Evolutionary conservation across 2,113 vertebrate genomes (phyloP).

Genomic region (Panthera tigris): DNA sequence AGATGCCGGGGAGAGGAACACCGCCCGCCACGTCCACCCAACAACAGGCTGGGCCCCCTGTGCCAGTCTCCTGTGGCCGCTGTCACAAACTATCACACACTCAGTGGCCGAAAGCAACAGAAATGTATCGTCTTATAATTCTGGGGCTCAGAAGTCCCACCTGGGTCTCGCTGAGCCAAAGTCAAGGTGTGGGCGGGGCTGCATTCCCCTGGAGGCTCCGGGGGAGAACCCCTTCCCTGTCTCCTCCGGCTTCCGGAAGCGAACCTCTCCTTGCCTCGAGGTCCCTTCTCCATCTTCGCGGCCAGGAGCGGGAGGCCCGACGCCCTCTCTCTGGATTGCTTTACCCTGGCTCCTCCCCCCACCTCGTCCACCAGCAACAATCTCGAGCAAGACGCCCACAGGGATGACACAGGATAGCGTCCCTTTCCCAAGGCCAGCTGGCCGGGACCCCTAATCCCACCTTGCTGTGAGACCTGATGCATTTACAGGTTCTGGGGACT

Average conservation of each 20-base stretch:
- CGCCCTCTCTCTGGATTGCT: not conserved
- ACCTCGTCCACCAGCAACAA: not conserved
- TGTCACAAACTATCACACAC: rapidly evolving
- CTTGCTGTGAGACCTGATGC: not conserved
- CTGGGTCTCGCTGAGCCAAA: not conserved
- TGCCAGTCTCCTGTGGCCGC: not conserved
- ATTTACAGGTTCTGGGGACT: not conserved
- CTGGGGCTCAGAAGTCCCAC: not conserved
- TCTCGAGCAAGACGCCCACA: not conserved
- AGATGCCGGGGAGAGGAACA: not conserved
- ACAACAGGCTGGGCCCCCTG: rapidly evolving
- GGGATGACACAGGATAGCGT: not conserved
- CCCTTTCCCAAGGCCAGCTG: not conserved
- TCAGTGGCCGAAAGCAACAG: not conserved
- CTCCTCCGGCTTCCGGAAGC: not conserved
- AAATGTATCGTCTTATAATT: too few relatives aligned
- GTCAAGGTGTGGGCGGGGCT: not conserved
- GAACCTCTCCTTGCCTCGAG: rapidly evolving
- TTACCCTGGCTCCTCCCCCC: not conserved
- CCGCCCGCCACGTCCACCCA: not conserved
- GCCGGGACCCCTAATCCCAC: not conserved
- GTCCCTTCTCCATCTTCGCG: not conserved
- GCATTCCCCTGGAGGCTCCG: not conserved
- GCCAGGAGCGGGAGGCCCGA: not conserved
- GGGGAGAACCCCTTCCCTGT: not conserved